phyloP scores from a whole-genome alignment of 2,113 vertebrate species.

The Chrysemys picta region DNA sequence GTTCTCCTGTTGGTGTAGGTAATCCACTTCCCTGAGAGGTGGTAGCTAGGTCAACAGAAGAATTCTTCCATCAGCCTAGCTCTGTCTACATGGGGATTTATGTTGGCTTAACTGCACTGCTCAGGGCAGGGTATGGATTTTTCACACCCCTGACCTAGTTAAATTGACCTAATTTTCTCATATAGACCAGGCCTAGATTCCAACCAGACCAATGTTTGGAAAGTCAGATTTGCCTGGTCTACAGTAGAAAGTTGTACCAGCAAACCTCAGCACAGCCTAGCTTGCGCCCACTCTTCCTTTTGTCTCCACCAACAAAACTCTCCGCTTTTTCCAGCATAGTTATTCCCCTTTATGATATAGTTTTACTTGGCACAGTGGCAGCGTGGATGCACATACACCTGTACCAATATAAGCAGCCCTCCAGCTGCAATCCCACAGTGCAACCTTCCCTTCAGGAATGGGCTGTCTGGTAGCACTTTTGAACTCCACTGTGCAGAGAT shows the following conservation, averaged over 20 bases:
- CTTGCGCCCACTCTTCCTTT: fast-evolving
- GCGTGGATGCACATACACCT: too few species aligned
- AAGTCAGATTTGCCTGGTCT: fast-evolving
- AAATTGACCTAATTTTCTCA: background rate
- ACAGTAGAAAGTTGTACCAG: fast-evolving
- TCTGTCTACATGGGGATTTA: background rate
- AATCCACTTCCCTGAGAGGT: background rate
- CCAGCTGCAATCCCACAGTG: fast-evolving
- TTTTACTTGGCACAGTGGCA: fast-evolving
- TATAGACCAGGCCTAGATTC: background rate
- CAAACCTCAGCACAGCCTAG: background rate
- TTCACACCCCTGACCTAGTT: background rate
- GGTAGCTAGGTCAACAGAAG: background rate
- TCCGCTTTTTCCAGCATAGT: background rate
- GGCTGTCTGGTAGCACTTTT: background rate
- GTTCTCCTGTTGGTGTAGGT: background rate
- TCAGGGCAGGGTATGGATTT: background rate
- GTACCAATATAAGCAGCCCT: fast-evolving
- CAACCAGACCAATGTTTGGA: fast-evolving
- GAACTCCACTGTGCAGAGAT: background rate
- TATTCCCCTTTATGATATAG: background rate
- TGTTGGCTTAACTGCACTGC: background rate
- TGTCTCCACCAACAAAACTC: background rate
- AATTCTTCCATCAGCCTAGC: background rate
- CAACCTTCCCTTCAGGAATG: background rate